Evolutionary conservation across 2,113 vertebrate genomes (phyloP), one percentile per base, ranked within the genome.

Genomic region (Corapipo altera): DNA sequence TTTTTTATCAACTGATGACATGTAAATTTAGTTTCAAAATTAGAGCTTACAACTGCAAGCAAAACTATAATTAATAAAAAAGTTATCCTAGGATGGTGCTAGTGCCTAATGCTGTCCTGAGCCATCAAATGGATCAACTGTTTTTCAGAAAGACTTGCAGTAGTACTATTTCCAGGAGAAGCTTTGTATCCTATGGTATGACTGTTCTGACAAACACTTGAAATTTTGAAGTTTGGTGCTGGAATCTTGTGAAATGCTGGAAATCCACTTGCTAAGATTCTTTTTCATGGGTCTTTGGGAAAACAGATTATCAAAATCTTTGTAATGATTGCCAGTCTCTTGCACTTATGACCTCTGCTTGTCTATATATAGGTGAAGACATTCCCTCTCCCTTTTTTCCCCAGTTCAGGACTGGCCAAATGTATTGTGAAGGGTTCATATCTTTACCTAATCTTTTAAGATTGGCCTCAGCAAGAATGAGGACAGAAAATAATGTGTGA

Each of bases 21-120:
- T 37, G n/a, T 61, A 85, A 87, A 85, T 95, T 76, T 83, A 28
- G 30, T 73, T 92, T 44, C 16, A 79, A 76, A 94, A 83, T 80
- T 61, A 48, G 79, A 91, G 46, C 55, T 86, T 61, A 28, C 12
- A 61, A 41, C 43, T 80, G 32, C 58, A 73, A 76, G 64, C 46
- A 52, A 92, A 77, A 33, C 27, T 86, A 28, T 77, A 84, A 92
- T 88, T 80, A 86, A 66, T 79, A 15, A 84, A 64, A 22, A 14
- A 13, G 37, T 55, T 88, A 49, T 66, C 41, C 67, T 73, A 57
- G 51, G 55, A 16, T 72, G 57, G 12, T 61, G 33, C 24, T 69
- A 59, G 39, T 83, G 46, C 43, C 43, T 54, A 11, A 6, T 43
- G 58, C 49, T 92, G 22, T 84, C 41, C 46, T 89, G 46, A 71